phyloP scores from a whole-genome alignment of 2,113 vertebrate genomes.

The Halichoeres trimaculatus region DNA sequence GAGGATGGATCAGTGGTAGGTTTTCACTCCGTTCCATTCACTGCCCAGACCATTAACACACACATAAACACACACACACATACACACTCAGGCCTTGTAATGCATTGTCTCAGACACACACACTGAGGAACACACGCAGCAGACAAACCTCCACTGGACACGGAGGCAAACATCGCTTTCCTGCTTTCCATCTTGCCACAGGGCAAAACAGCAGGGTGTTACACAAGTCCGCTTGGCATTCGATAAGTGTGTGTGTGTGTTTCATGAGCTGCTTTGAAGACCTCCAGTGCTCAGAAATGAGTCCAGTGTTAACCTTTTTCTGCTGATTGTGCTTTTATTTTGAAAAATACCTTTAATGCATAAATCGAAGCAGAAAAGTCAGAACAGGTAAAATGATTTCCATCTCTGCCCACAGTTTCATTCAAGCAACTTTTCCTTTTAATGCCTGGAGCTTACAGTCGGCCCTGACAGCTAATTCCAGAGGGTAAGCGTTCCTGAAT shows the following conservation, averaged over 20 bases:
- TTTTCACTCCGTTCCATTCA: conserved; percentile 52
- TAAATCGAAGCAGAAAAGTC: conserved; percentile 18
- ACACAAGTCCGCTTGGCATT: not conserved
- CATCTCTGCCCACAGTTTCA: conserved; percentile 12
- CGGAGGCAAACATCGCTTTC: conserved; percentile 29
- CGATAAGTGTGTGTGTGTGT: not conserved
- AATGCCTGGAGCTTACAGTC: not conserved
- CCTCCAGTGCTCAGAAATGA: conserved; percentile 6
- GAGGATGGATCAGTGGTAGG: conserved; percentile 39
- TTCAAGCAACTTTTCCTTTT: not conserved
- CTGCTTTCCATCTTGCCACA: conserved; percentile 41
- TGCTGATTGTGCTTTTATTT: conserved; percentile 18
- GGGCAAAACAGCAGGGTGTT: conserved; percentile 21
- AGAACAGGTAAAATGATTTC: not conserved
- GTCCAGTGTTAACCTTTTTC: not conserved
- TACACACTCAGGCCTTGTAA: conserved; percentile 19
- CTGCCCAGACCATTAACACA: conserved; percentile 55
- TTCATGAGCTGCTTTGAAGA: conserved; percentile 1
- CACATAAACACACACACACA: not conserved
- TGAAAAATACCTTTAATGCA: not conserved
- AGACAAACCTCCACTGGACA: conserved; percentile 30
- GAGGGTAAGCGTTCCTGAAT: conserved; percentile 10
- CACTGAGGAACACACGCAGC: conserved; percentile 25
- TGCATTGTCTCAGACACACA: conserved; percentile 36
- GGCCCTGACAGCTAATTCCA: conserved; percentile 30